phyloP scores from a whole-genome alignment of 2,888 invertebrate species.

The Plusia festucae region DNA sequence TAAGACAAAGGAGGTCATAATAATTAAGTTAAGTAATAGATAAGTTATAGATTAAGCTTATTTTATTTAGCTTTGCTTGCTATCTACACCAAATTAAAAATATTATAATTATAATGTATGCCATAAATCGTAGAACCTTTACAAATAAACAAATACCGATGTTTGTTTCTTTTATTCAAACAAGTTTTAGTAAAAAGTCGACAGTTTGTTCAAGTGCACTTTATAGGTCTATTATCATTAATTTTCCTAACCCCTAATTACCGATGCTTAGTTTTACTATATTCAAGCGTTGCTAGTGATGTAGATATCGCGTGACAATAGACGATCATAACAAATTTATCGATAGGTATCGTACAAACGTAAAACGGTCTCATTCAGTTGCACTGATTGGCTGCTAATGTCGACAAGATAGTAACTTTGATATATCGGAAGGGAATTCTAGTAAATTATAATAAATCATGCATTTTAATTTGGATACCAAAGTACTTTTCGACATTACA shows the following conservation, averaged over 20 bases:
- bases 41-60: too few species aligned
- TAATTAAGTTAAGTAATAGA: too few species aligned
- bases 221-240: conserved; percentile 46
- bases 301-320: conserved; percentile 73
- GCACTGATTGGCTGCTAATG: conserved; percentile 69
- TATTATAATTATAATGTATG: not conserved
- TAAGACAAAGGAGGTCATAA: too few species aligned
- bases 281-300: conserved; percentile 68
- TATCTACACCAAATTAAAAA: too few species aligned
- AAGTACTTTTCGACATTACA: conserved; percentile 13
- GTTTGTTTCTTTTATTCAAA: not conserved
- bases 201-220: conserved; percentile 31
- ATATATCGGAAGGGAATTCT: conserved; percentile 54
- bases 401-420: conserved; percentile 66
- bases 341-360: conserved; percentile 68
- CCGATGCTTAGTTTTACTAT: conserved; percentile 57
- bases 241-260: conserved; percentile 59
- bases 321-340: conserved; percentile 72
- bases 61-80: too few species aligned
- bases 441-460: conserved; percentile 47
- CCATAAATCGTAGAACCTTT: not conserved
- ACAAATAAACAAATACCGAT: not conserved
- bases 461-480: conserved; percentile 34
- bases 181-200: conserved; percentile 13
- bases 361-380: conserved; percentile 63